phyloP scores from a whole-genome alignment of 2,113 vertebrate genomes.

The Apus apus region DNA sequence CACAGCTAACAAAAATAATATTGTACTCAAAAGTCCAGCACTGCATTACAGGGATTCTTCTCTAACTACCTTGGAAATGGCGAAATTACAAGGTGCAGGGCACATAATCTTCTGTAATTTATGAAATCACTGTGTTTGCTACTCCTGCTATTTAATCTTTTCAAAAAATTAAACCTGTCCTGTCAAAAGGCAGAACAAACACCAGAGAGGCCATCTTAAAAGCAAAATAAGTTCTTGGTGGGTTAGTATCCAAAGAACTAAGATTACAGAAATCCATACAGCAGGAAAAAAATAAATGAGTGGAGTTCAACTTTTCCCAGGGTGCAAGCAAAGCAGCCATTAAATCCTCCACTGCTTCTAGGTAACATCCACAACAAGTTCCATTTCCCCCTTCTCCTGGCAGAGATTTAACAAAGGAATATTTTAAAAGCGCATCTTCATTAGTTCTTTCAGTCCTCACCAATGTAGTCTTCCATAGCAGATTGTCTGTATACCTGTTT shows the following conservation, averaged over 20 bases:
- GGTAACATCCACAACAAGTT: background rate
- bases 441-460: background rate
- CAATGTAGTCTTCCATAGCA: background rate
- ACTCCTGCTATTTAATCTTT: background rate
- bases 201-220: conserved; percentile 6
- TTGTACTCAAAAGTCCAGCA: background rate
- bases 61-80: background rate
- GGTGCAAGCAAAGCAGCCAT: background rate
- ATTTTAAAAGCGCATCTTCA: background rate
- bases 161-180: conserved; percentile 15
- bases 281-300: conserved; percentile 15
- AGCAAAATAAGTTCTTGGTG: conserved; percentile 1
- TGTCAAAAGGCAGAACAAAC: background rate
- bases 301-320: background rate
- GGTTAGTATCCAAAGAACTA: conserved; percentile 14
- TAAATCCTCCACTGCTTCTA: background rate
- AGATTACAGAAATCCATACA: conserved; percentile 18
- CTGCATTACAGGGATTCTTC: background rate
- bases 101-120: background rate
- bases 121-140: background rate
- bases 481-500: background rate
- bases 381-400: background rate
- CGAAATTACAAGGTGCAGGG: background rate
- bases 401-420: background rate
- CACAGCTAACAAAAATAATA: background rate